Evolutionary conservation across 2,113 vertebrate species (phyloP).

Genomic region (Calyptomena viridis): DNA sequence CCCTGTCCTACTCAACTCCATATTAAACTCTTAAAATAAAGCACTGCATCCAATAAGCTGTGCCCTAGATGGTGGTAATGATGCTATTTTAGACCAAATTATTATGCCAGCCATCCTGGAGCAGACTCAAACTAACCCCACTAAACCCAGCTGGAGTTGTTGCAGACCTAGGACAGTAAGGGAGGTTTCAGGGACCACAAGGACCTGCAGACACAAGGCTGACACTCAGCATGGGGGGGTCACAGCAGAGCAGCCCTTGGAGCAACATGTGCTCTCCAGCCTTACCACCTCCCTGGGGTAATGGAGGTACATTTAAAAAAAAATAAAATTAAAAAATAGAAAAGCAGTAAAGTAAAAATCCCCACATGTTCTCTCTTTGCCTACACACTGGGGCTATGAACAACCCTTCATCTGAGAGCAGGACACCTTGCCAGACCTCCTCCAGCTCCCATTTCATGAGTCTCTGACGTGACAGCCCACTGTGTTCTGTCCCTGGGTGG

Average conservation of each 20-base stretch:
- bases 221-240: not conserved
- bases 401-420: accelerated
- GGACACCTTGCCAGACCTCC: not conserved
- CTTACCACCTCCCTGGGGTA: not conserved
- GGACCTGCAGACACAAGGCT: not conserved
- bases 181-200: not conserved
- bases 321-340: not conserved
- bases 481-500: too few species aligned
- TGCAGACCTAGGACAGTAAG: not conserved
- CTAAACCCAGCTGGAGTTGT: constrained; percentile 2
- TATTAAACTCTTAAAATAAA: not conserved
- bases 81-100: constrained; percentile 10
- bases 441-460: accelerated
- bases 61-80: not conserved
- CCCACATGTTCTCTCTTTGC: not conserved
- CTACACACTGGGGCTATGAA: not conserved
- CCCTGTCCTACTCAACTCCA: not conserved
- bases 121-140: constrained; percentile 27
- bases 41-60: not conserved
- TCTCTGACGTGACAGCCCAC: too few species aligned
- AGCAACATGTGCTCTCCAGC: not conserved
- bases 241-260: not conserved
- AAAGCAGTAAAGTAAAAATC: not conserved
- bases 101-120: constrained; percentile 29
- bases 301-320: not conserved